Evolutionary conservation across 2,797 vertebrate species (phyloP).

Genomic region (Diplodus puntazzo): DNA sequence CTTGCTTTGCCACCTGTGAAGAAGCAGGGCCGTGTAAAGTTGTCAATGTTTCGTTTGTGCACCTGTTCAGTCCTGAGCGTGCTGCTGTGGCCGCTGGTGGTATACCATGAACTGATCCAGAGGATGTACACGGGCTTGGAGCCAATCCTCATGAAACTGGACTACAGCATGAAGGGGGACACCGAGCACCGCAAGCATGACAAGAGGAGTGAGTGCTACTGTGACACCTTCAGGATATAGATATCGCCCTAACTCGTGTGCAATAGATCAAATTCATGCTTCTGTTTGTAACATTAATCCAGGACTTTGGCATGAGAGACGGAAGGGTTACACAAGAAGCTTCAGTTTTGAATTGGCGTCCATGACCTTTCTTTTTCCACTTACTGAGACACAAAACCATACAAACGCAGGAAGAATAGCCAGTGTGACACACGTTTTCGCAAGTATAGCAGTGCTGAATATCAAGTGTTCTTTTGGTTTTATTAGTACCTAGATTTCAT

Average conservation of each 20-base stretch:
- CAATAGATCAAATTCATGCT: not conserved
- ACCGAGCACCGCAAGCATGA: conserved; percentile 93
- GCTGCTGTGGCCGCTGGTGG: conserved; percentile 96
- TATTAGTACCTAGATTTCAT: too few species aligned
- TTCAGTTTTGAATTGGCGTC: not conserved
- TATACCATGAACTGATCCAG: conserved; percentile 98
- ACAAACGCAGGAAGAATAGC: not conserved
- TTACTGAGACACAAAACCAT: not conserved
- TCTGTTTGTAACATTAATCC: not conserved
- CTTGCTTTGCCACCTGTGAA: not conserved
- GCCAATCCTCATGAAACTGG: conserved; percentile 98
- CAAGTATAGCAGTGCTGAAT: not conserved
- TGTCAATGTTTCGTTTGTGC: not conserved
- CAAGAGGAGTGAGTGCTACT: conserved; percentile 92
- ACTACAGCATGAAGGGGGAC: conserved; percentile 99
- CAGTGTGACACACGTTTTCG: not conserved
- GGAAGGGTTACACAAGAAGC: not conserved
- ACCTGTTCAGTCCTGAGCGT: conserved; percentile 91
- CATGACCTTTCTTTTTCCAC: not conserved
- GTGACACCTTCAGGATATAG: too few species aligned
- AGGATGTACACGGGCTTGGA: conserved; percentile 98
- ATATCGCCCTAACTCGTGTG: not conserved
- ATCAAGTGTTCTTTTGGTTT: conserved; percentile 1
- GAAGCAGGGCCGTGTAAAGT: not conserved
- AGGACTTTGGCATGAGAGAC: not conserved